A percentile compares a stretch with the other conserved stretches of the same genome.
Conservation (phyloP, 1,140 invertebrate genomes). For the Lepidurus packardi region DNA sequence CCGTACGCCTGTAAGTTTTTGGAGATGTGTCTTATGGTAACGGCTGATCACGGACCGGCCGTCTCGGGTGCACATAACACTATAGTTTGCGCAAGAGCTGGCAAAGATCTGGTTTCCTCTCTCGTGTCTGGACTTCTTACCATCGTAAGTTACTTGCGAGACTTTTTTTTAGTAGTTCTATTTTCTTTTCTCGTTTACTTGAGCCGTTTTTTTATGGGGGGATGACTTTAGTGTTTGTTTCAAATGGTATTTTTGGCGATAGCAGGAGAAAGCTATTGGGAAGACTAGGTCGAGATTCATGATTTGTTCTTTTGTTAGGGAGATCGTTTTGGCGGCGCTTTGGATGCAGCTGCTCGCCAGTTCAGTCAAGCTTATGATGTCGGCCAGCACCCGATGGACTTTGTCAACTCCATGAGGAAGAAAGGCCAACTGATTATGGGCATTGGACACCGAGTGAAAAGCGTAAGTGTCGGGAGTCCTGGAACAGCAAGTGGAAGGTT, state of each 20-base stretch:
- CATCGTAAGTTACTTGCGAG: constrained; percentile 66
- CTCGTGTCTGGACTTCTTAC: constrained; percentile 93
- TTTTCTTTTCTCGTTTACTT: constrained; percentile 22
- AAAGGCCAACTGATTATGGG: constrained; percentile 98
- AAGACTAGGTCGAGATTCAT: neutral
- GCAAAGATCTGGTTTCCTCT: constrained; percentile 97
- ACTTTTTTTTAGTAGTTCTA: neutral
- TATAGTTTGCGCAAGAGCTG: constrained; percentile 96
- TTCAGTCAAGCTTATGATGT: constrained; percentile 93
- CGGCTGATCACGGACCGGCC: constrained; percentile 97
- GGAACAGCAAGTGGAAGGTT: constrained; percentile 12
- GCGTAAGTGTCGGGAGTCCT: constrained; percentile 50
- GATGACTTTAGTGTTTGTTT: constrained; percentile 23
- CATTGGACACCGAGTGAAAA: constrained; percentile 97
- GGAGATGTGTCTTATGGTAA: constrained; percentile 98
- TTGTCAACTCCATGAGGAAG: constrained; percentile 96
- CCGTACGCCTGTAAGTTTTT: constrained; percentile 94
- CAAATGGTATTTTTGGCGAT: constrained; percentile 12
- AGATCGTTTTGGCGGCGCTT: constrained; percentile 95
- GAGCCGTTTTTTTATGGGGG: constrained; percentile 21
- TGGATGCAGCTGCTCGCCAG: constrained; percentile 92
- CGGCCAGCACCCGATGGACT: constrained; percentile 93
- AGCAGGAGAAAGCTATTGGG: constrained; percentile 24
- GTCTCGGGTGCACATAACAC: constrained; percentile 99
- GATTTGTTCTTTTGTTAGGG: constrained; percentile 56